These are phyloP conservation scores for Alaudala cheleensis DNA, from an alignment of 2,113 vertebrate genomes.

Conservation along the genomic window DNA sequence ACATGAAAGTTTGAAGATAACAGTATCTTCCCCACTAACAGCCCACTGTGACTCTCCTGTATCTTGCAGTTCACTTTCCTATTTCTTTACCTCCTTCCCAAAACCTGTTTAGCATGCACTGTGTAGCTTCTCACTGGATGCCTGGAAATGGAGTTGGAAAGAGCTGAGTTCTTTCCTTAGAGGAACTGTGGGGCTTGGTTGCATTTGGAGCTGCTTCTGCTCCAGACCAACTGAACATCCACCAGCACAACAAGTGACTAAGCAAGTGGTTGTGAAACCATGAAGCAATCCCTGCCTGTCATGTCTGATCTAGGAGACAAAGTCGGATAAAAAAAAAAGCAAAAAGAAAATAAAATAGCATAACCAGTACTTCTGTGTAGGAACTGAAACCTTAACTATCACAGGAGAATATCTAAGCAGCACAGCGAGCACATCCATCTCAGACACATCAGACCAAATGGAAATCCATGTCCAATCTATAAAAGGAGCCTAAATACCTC, in stretches of 20 bases:
- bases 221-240: neutral
- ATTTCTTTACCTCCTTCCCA: neutral
- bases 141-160: neutral
- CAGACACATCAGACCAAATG: neutral
- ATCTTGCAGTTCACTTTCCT: neutral
- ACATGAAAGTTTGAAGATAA: conserved; percentile 50
- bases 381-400: neutral
- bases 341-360: neutral
- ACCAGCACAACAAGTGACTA: rapidly evolving
- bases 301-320: conserved; percentile 35
- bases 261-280: neutral
- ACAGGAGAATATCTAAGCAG: neutral
- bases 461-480: neutral
- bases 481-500: neutral
- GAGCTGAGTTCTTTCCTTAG: neutral
- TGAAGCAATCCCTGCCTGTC: conserved; percentile 30
- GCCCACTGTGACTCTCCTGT: neutral
- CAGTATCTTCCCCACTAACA: neutral
- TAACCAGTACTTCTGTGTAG: neutral
- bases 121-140: neutral
- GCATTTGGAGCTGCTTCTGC: neutral
- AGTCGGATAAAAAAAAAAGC: neutral
- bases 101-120: neutral
- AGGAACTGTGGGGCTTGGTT: neutral
- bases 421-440: neutral